Conservation (phyloP, 2,113 vertebrate genomes). For the Sceloporus undulatus region DNA sequence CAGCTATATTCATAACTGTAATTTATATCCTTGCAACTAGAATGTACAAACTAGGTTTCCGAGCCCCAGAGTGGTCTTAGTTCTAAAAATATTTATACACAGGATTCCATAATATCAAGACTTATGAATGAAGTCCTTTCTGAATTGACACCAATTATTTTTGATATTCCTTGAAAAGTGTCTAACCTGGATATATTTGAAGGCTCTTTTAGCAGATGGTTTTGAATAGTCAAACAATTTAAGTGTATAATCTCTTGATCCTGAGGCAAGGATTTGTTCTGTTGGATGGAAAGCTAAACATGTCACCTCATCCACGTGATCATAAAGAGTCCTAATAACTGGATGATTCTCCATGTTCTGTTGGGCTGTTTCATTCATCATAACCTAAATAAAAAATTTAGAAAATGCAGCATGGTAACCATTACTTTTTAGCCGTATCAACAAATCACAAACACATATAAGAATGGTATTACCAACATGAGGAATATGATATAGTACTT, state of each 20-base stretch:
- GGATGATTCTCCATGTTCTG: constrained; percentile 99
- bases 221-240: constrained; percentile 99
- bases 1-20: not conserved
- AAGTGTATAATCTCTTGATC: constrained; percentile 96
- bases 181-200: constrained; percentile 97
- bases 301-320: constrained; percentile 97
- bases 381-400: constrained; percentile 83
- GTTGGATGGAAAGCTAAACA: constrained; percentile 96
- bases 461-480: not conserved
- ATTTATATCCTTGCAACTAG: not conserved
- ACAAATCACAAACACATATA: not conserved
- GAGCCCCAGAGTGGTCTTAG: not conserved
- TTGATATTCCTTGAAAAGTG: not conserved
- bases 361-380: constrained; percentile 99
- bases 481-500: not conserved
- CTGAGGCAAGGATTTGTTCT: constrained; percentile 96
- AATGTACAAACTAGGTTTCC: not conserved
- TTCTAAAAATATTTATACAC: not conserved
- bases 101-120: not conserved
- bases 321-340: constrained; percentile 95
- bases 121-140: not conserved
- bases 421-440: not conserved
- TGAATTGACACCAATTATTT: not conserved
- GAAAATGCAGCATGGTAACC: constrained; percentile 10
- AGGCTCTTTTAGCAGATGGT: constrained; percentile 97